phyloP scores from a whole-genome alignment of 2,113 vertebrate species.

The Dasyprocta punctata region DNA sequence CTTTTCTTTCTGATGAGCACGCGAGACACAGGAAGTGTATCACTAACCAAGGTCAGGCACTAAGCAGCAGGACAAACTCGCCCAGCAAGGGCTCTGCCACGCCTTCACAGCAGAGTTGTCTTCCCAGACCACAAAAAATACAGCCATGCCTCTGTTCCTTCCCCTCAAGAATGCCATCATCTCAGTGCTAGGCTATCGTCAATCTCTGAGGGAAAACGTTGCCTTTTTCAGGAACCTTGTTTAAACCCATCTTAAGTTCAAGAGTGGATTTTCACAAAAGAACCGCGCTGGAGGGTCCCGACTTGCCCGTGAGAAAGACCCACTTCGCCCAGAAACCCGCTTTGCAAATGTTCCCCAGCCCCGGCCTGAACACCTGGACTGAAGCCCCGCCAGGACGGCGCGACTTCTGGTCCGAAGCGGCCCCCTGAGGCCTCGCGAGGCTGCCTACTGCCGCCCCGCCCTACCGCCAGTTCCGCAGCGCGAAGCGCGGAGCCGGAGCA shows the following conservation, averaged over 20 bases:
- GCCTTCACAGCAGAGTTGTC: not conserved
- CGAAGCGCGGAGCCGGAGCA: accelerated
- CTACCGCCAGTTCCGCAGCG: accelerated
- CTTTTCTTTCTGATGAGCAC: not conserved
- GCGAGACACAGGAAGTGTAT: not conserved
- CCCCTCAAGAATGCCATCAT: not conserved
- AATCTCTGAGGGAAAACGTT: too few relatives aligned
- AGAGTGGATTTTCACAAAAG: not conserved
- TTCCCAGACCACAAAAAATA: not conserved
- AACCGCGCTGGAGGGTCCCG: not conserved
- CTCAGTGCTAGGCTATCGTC: not conserved
- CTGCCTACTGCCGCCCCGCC: not conserved
- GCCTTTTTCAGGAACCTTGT: too few relatives aligned
- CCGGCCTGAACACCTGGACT: not conserved
- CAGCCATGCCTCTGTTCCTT: not conserved
- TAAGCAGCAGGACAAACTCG: not conserved
- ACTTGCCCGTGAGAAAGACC: not conserved
- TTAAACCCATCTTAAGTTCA: not conserved
- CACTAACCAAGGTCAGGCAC: not conserved
- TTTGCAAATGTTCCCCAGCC: not conserved
- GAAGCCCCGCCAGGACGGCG: not conserved
- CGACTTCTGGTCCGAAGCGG: not conserved
- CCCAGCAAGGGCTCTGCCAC: not conserved
- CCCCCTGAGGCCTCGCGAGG: not conserved
- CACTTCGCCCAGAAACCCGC: not conserved